Evolutionary conservation across 2,113 vertebrate genomes (phyloP), one percentile per base, ranked within the genome.

Genomic region (Cranoglanis bouderius): DNA sequence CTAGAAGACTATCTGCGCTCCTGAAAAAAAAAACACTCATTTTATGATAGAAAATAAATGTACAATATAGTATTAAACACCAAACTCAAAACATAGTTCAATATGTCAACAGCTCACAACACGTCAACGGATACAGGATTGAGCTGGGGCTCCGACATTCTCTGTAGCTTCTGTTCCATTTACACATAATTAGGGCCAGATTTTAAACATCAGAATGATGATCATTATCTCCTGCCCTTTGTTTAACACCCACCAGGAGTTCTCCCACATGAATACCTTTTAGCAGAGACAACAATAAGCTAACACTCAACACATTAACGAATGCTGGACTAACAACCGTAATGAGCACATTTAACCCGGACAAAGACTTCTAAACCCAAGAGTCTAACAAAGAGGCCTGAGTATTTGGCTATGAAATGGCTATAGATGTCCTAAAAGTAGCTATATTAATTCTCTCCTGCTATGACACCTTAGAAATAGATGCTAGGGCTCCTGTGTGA

Each of bases 171-270:
- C 55, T 82, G 53, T n/a, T 86, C 49, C 84, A 86, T 87, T 91
- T 86, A 81, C 84, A 90, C 67, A 90, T 88, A 84, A 88, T 91
- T 91, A 88, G 86, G 59, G 86, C 18, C 77, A 63, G 67, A 67
- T 65, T 88, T 70, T 53, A 91, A 88, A 53, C 43, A 40, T 82
- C 70, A 21, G 84, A 87, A 72, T 82, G 74, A 84, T 84, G 85
- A 91, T 88, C 84, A 84, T 88, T 90, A 90, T 70, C 80, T 85
- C 65, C 19, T 77, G 84, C 78, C 88, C 88, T 88, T 78, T 85
- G 78, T 88, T 89, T 88, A 90, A 90, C 86, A 88, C 40, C 77
- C 55, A 14, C 53, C 16, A 24, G 57, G 78, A 85, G 84, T 83
- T 89, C 85, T 61, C 90, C 83, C 80, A 14, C 6, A 32, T 75